These are phyloP conservation scores for Astyanax mexicanus DNA, from an alignment of 2,797 vertebrate genomes.

Conservation along the genomic window DNA sequence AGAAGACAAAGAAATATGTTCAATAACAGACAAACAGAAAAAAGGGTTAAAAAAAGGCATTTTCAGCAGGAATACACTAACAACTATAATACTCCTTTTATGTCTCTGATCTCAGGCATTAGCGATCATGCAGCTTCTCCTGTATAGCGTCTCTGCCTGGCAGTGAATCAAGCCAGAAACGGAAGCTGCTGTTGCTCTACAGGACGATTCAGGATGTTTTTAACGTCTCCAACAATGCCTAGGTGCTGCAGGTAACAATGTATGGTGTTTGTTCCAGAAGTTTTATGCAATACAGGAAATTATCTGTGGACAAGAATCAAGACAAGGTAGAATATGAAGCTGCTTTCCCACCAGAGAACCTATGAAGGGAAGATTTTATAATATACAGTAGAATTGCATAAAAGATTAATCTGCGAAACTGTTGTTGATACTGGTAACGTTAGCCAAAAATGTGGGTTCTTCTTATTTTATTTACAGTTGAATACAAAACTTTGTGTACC, in stretches of 20 bases:
- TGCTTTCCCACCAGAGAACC: conserved; percentile 5
- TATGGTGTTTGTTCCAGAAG: background rate
- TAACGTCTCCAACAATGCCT: conserved; percentile 11
- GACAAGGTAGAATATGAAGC: background rate
- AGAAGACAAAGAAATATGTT: too few relatives aligned
- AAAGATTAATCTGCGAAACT: background rate
- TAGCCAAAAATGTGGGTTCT: too few relatives aligned
- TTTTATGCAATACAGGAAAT: conserved; percentile 17
- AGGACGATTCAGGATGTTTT: background rate
- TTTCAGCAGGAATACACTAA: too few relatives aligned
- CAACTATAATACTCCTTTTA: too few relatives aligned
- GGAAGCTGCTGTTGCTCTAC: conserved; percentile 2
- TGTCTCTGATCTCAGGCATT: too few relatives aligned
- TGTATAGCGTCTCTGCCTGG: background rate
- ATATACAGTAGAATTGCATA: background rate
- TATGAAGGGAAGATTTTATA: conserved; percentile 1
- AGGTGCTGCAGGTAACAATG: conserved; percentile 2
- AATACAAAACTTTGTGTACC: too few relatives aligned
- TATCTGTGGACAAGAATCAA: conserved; percentile 6
- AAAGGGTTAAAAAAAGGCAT: too few relatives aligned
- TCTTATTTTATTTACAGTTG: too few relatives aligned
- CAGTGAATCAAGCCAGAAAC: conserved; percentile 6
- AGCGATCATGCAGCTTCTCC: background rate
- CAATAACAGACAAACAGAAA: too few relatives aligned
- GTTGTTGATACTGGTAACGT: too few relatives aligned